phyloP scores from a whole-genome alignment of 2,888 invertebrate genomes.

The Melipona bicolor region DNA sequence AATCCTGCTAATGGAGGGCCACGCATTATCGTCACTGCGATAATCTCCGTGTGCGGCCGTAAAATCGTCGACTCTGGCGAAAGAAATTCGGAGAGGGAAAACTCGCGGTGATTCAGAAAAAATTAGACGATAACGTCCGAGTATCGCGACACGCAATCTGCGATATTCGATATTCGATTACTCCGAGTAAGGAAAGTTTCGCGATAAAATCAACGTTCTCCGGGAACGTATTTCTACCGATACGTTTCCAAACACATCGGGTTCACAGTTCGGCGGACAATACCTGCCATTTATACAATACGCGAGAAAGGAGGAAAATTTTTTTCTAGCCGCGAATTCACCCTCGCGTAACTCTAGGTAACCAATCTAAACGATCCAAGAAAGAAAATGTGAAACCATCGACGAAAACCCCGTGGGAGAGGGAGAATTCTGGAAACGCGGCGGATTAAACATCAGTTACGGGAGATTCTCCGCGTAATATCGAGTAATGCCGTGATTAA shows the following conservation, averaged over 20 bases:
- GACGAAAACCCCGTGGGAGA: neutral
- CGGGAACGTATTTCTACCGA: neutral
- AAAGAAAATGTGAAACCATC: neutral
- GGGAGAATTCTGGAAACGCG: neutral
- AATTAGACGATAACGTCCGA: conserved; percentile 21
- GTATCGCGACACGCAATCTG: neutral
- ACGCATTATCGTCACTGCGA: neutral
- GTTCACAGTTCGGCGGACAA: too few relatives aligned
- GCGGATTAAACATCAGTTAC: conserved; percentile 25
- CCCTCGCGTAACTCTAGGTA: neutral
- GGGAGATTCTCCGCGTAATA: conserved; percentile 1
- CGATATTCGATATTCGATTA: neutral
- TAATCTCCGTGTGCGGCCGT: conserved; percentile 4
- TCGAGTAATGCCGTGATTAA: conserved; percentile 38
- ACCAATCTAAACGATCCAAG: neutral
- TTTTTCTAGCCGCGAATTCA: neutral
- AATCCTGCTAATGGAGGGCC: conserved; percentile 51
- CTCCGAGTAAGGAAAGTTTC: neutral
- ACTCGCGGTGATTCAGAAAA: neutral
- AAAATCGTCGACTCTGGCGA: neutral
- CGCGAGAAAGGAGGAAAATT: too few relatives aligned
- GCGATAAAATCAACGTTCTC: neutral
- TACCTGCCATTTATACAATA: too few relatives aligned
- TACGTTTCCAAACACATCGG: too few relatives aligned
- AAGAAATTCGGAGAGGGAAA: neutral